phyloP scores from a whole-genome alignment of 2,888 invertebrate species.

The Neria commutata region DNA sequence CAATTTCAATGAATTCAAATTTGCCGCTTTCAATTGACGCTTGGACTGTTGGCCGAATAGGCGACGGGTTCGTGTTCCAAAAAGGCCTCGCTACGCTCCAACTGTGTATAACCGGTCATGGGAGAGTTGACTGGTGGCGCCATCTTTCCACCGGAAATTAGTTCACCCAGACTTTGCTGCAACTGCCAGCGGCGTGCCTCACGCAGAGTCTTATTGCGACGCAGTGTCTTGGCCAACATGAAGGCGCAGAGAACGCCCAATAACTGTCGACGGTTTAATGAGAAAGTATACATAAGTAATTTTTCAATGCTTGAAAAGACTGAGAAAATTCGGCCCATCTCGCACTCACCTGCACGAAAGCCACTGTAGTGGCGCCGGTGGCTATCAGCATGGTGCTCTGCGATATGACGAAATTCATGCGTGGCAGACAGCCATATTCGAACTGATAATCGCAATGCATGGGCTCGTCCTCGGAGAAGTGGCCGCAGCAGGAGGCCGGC shows the following conservation, averaged over 20 bases:
- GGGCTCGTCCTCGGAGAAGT: conserved; percentile 31
- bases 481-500: conserved; percentile 69
- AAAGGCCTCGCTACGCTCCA: conserved; percentile 48
- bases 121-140: conserved; percentile 47
- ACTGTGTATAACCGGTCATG: conserved; percentile 56
- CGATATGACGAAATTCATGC: conserved; percentile 69
- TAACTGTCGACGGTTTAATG: too few relatives aligned
- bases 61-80: conserved; percentile 47
- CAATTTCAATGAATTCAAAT: too few relatives aligned
- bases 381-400: conserved; percentile 75
- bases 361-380: conserved; percentile 79
- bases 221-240: conserved; percentile 85
- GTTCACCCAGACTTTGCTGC: conserved; percentile 58
- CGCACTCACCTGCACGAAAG: conserved; percentile 73
- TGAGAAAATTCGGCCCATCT: background rate
- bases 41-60: conserved; percentile 58
- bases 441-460: conserved; percentile 48
- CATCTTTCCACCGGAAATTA: conserved; percentile 55
- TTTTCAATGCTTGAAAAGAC: background rate
- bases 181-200: conserved; percentile 74
- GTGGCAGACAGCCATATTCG: conserved; percentile 67
- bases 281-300: background rate
- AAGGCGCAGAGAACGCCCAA: conserved; percentile 88
- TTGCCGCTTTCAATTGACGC: conserved; percentile 54
- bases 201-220: conserved; percentile 75